Base-by-base conservation (phyloP, 37 sponge, comb jelly and placozoan species). In the Dysidea cf. avara region DNA sequence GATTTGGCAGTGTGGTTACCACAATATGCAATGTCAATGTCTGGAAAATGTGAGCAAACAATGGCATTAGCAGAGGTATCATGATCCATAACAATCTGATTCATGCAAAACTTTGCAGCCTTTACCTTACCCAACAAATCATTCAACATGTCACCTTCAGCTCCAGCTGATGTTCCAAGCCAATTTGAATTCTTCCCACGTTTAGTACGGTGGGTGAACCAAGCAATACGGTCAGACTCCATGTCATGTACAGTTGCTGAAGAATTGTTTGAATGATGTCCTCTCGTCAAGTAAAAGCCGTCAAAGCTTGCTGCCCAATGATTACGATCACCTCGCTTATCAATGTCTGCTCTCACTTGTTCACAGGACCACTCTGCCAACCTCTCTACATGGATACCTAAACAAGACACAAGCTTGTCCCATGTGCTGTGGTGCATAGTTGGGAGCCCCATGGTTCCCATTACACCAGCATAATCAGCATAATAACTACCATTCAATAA, bases 211-310 rank as follows among this genome's bases (percentile, higher is more conserved):
- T 63, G 64, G 6, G 64, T 28, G 9, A 63, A 63, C 64, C 64
- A 63, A 36, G 64, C 64, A 20, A 63, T 36, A 63, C 35, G 30
- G 30, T 36, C 64, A 63, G 64, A n/a, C n/a, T n/a, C n/a, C n/a
- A n/a, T n/a, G n/a, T n/a, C n/a, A n/a, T n/a, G n/a, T n/a, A n/a
- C n/a, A n/a, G n/a, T n/a, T n/a, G n/a, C n/a, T n/a, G n/a, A n/a
- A n/a, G n/a, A n/a, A n/a, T n/a, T n/a, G n/a, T 63, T 63, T 7
- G 36, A 63, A 63, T 63, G 35, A 36, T 63, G 64, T 3, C 64
- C 64, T 4, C 64, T 32, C 4, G 64, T 63, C 35, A 63, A 63
- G 35, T 63, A 63, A 63, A 63, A 63, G 30, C 64, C 64, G 9
- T 63, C 64, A 63, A 12, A 63, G 18, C 36, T 13, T 6, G 64